Percentiles rank a stretch among this genome's conserved stretches.
Evolutionary conservation across 1,140 invertebrate genomes (phyloP).

Genomic region (Pemphigus obesinymphae): DNA sequence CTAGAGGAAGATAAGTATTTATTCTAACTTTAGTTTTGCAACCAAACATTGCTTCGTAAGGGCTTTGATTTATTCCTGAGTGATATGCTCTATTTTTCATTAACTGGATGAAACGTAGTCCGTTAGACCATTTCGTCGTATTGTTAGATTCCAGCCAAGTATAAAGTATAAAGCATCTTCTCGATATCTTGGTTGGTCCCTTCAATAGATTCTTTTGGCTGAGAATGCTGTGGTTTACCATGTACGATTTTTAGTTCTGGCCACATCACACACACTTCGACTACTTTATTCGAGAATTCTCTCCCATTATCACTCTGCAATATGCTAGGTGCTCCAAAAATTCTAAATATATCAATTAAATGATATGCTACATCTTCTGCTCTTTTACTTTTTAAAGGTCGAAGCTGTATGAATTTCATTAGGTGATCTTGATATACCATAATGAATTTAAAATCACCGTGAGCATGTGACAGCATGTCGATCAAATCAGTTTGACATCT

Average conservation of each 20-base stretch:
- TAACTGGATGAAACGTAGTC: background rate
- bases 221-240: constrained; percentile 47
- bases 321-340: constrained; percentile 47
- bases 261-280: constrained; percentile 51
- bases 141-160: background rate
- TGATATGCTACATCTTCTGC: background rate
- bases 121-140: background rate
- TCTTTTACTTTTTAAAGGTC: background rate
- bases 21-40: background rate
- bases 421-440: background rate
- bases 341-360: background rate
- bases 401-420: background rate
- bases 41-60: background rate
- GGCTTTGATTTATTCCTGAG: background rate
- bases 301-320: constrained; percentile 51
- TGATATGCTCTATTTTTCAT: background rate
- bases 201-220: background rate
- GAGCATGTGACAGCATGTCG: background rate
- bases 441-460: background rate
- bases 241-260: constrained; percentile 50
- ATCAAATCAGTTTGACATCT: background rate
- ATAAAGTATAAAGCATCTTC: background rate
- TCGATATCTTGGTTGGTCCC: background rate
- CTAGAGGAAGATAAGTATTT: no score
- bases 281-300: constrained; percentile 51